A percentile compares a stretch with the other conserved stretches of the same genome.
These are phyloP conservation scores for Phaetusa simplex DNA, from an alignment of 2,113 vertebrate genomes.

Conservation along the genomic window DNA sequence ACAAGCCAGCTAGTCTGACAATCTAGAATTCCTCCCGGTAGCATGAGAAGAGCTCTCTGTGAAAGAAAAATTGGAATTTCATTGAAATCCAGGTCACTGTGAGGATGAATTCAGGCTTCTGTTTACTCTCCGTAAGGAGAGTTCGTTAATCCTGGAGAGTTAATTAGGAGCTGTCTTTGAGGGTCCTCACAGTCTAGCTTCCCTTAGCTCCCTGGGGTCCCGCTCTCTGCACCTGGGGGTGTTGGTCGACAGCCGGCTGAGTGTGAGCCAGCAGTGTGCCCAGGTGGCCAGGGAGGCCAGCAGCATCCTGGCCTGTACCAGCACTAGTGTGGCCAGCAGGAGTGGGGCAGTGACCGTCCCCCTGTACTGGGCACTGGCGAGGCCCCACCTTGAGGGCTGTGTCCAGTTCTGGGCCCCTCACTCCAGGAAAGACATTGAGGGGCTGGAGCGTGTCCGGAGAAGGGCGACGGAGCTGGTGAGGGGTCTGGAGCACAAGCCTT, in stretches of 20 bases:
- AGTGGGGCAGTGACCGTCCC: not conserved
- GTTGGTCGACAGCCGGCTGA: too few species aligned
- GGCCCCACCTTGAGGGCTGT: too few species aligned
- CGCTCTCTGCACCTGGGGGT: too few species aligned
- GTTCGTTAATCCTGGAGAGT: not conserved
- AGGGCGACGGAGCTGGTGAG: not conserved
- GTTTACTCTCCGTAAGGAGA: rapidly evolving
- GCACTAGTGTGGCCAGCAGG: not conserved
- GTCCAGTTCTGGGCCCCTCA: not conserved
- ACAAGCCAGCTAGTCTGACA: not conserved
- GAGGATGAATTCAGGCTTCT: not conserved
- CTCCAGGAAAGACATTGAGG: not conserved
- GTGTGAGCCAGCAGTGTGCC: not conserved
- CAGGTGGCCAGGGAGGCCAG: too few species aligned
- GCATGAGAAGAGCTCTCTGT: not conserved
- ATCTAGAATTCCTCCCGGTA: not conserved
- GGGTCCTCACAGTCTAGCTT: rapidly evolving
- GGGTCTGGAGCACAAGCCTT: not conserved
- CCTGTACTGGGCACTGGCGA: not conserved
- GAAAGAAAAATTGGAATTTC: not conserved
- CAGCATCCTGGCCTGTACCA: too few species aligned
- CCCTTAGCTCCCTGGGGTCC: not conserved
- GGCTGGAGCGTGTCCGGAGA: not conserved
- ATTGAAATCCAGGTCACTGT: not conserved
- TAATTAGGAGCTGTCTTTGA: not conserved